Evolutionary conservation across 2,113 vertebrate species (phyloP), one percentile per base, ranked within the genome.

Genomic region (Thomomys bottae): DNA sequence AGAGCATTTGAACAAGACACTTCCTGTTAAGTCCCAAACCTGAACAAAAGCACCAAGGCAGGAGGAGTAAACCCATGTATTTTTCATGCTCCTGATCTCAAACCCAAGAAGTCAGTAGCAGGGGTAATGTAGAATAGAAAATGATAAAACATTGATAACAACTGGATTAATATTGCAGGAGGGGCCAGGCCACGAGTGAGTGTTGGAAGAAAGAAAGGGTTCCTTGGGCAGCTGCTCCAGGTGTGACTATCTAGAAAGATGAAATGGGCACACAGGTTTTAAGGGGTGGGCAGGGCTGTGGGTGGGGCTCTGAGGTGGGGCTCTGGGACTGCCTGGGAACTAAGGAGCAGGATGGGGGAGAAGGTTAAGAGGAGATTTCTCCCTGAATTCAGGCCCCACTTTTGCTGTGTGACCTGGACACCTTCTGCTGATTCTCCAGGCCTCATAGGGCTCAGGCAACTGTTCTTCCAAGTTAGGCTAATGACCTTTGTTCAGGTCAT

Each of bases 61-160:
- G 40, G 61, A 40, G 10, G 85, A 76, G 63, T 71, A 67, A 89
- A 72, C 63, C 20, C 54, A 96, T 94, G 59, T 94, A 94, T 97
- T 93, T 96, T 94, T 96, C 75, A 97, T 94, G 66, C 79, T 84
- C 67, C 36, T 20, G 34, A 75, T 82, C 85, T 87, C 15, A 38
- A 93, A 45, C 73, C 76, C 90, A 90, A 92, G 85, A 91, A 96
- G 82, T 21, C 0, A 3, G 77, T 54, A 83, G 70, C 49, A 12
- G 45, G 71, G 72, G 71, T 88, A 57, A 94, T 76, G 32, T 10
- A 67, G 57, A 84, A 75, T 64, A 88, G 86, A 93, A 93, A 88
- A 80, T 54, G 91, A 89, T 95, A 88, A 96, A 96, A 95, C 88
- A 93, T 82, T 90, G 94, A 88, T 92, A 93, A 89, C 79, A 72